Evolutionary conservation across 2,797 vertebrate genomes (phyloP), one percentile per base, ranked within the genome.

Genomic region (Podargus strigoides): DNA sequence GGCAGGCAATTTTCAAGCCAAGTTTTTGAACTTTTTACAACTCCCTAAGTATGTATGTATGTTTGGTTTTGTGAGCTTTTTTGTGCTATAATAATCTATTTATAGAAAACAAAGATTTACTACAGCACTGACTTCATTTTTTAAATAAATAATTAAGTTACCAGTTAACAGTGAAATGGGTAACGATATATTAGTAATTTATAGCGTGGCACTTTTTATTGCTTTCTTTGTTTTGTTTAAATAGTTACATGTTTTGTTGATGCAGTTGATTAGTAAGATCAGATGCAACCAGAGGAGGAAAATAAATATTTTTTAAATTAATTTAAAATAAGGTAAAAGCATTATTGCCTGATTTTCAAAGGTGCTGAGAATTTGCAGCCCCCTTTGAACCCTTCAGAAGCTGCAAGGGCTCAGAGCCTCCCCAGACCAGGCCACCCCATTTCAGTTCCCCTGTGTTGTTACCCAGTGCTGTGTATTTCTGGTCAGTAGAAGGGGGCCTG

Each of bases 41-140:
- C 81, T 91, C 93, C 93, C 55, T 87, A 69, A 96, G 96, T 97
- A 97, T 97, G 90, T 97, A 89, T 94, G 89, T 96, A 82, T 97
- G 64, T 53, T 49, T 87, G 67, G 10, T 91, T 94, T 72, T 93
- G 96, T 97, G 97, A 96, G 95, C 50, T 97, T 97, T 96, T 97
- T 95, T 97, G 95, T 97, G 96, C 92, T 98, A 92, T 97, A 95
- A 97, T 96, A 88, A 95, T 95, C 86, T 96, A 96, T 98, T 98
- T 97, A 97, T 98, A 97, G 97, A 97, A 97, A 97, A 97, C 97
- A 98, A 97, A 98, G 93, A 96, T 97, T 97, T 97, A 95, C 92
- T 96, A 96, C 94, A 94, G 97, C 98, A 98, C 97, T 98, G 97
- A 98, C 92, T 97, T 97, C 37, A 87, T 94, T 97, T 97, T 97